Evolutionary conservation across 2,797 vertebrate genomes (phyloP).

Genomic region (Spheniscus humboldti): DNA sequence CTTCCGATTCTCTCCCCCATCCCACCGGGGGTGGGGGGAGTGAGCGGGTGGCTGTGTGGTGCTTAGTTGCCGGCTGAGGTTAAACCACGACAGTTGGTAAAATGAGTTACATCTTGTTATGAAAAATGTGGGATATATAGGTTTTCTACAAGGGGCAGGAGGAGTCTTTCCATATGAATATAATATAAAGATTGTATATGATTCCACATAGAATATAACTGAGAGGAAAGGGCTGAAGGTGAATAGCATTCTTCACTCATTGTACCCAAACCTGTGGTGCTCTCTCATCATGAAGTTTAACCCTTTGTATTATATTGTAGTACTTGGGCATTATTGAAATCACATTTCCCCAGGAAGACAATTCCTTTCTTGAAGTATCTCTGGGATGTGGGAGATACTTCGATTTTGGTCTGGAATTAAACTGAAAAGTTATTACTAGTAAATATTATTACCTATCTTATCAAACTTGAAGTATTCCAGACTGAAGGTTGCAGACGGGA

Average conservation of each 20-base stretch:
- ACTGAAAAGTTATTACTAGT: not conserved
- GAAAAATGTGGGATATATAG: not conserved
- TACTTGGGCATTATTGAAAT: not conserved
- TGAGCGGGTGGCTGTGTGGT: no score
- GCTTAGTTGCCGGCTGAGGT: no score
- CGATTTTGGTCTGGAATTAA: not conserved
- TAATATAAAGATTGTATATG: not conserved
- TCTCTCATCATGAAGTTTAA: not conserved
- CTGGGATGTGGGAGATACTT: not conserved
- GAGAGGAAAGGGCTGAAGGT: not conserved
- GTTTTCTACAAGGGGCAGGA: not conserved
- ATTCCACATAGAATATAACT: not conserved
- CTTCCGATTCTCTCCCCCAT: no score
- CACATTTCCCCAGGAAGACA: not conserved
- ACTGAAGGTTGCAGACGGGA: not conserved
- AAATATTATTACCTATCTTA: not conserved
- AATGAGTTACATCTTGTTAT: not conserved
- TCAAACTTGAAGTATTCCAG: not conserved
- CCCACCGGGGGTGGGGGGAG: no score
- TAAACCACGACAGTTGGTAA: not conserved
- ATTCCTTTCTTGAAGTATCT: not conserved
- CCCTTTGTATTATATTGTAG: not conserved
- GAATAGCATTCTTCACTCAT: not conserved
- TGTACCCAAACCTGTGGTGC: not conserved
- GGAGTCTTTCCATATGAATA: not conserved